A percentile compares a stretch with the other conserved stretches of the same genome.
Evolutionary conservation across 2,797 vertebrate genomes (phyloP).

Genomic region (Antrozous pallidus): DNA sequence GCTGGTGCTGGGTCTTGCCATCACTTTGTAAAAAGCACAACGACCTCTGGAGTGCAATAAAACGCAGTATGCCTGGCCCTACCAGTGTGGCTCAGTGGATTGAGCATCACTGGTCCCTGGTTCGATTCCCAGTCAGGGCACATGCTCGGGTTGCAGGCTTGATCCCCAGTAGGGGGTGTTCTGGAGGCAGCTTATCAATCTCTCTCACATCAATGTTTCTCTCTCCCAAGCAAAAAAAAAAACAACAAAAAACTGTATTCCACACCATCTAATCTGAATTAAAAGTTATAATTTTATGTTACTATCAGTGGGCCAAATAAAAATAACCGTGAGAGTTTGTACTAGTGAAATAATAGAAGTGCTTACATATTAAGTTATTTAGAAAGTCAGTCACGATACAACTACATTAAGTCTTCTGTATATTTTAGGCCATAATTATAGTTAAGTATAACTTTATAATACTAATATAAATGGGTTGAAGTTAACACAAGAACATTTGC

Average conservation of each 20-base stretch:
- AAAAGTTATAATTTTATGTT: neutral
- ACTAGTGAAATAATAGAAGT: neutral
- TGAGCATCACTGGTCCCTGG: too few relatives aligned
- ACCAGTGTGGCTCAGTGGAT: too few relatives aligned
- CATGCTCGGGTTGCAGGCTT: too few relatives aligned
- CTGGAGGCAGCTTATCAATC: too few relatives aligned
- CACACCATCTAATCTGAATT: neutral
- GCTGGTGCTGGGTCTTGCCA: neutral
- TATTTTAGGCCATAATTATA: neutral
- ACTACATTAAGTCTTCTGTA: neutral
- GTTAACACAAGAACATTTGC: neutral
- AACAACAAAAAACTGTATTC: neutral
- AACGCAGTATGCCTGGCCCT: too few relatives aligned
- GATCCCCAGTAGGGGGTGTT: too few relatives aligned
- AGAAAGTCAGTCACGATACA: neutral
- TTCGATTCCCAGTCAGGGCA: too few relatives aligned
- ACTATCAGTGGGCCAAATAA: neutral
- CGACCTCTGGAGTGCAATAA: neutral
- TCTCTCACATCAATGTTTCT: too few relatives aligned
- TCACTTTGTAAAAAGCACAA: too few relatives aligned
- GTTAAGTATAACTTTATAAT: neutral
- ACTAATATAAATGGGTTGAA: neutral
- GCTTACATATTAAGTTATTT: neutral
- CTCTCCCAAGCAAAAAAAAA: too few relatives aligned
- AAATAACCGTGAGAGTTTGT: neutral